These are phyloP conservation scores for Acheta domesticus DNA, from an alignment of 2,888 invertebrate genomes.

Conservation along the genomic window DNA sequence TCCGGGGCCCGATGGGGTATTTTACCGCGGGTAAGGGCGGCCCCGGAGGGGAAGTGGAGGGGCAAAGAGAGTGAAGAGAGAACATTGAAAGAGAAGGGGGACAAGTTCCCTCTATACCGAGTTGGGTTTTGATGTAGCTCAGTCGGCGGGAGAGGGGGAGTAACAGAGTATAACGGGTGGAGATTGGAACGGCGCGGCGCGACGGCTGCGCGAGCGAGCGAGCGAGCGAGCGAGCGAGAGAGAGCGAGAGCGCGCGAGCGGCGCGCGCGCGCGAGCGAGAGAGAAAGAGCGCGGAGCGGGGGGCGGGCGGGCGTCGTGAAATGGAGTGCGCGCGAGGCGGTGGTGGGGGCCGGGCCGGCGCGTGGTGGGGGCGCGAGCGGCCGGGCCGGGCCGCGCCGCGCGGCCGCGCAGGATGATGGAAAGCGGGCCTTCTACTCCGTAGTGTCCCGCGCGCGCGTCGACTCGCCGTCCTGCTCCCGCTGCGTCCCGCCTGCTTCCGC, in stretches of 20 bases:
- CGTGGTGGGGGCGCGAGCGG: constrained; percentile 25
- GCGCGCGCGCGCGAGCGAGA: constrained; percentile 40
- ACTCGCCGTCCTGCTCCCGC: constrained; percentile 41
- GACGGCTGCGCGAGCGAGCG: constrained; percentile 43
- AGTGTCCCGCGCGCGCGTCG: constrained; percentile 22
- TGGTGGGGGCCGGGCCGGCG: constrained; percentile 35
- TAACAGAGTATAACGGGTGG: constrained; percentile 24
- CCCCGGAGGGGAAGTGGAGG: constrained; percentile 31
- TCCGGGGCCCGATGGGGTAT: constrained; percentile 22
- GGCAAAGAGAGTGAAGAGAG: constrained; percentile 30
- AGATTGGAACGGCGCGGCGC: constrained; percentile 24
- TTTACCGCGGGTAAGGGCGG: not conserved
- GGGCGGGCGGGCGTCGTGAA: constrained; percentile 35
- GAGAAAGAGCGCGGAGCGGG: constrained; percentile 39
- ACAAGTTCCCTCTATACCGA: constrained; percentile 27
- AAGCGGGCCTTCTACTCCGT: constrained; percentile 19
- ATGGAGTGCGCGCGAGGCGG: constrained; percentile 24
- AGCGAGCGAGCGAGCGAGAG: constrained; percentile 40
- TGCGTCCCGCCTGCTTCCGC: constrained; percentile 42
- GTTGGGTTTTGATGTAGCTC: constrained; percentile 22
- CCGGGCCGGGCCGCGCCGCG: constrained; percentile 20
- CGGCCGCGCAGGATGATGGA: not conserved
- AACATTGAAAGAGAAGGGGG: constrained; percentile 18
- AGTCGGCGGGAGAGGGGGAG: constrained; percentile 34
- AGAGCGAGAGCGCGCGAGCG: constrained; percentile 37